Evolutionary conservation across 2,888 invertebrate genomes (phyloP).

Genomic region (Pachycephus smyrnensis): DNA sequence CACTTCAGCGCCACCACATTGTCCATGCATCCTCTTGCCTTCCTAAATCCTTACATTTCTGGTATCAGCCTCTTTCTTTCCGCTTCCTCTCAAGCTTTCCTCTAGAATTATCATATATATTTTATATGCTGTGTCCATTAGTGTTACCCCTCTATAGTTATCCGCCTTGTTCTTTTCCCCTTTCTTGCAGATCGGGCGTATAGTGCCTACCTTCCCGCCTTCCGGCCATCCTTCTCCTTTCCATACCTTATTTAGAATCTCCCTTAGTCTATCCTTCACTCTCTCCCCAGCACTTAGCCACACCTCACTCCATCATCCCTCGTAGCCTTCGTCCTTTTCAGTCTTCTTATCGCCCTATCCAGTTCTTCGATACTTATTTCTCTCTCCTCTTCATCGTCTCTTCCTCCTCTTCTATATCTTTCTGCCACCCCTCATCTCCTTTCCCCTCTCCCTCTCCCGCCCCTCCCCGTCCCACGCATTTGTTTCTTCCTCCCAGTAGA

Average conservation of each 20-base stretch:
- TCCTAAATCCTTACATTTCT: neutral
- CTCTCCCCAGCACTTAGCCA: neutral
- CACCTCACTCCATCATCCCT: neutral
- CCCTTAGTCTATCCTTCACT: neutral
- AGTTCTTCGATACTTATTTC: too few relatives aligned
- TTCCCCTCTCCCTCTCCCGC: too few relatives aligned
- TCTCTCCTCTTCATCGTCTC: too few relatives aligned
- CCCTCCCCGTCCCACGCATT: too few relatives aligned
- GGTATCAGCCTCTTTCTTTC: neutral
- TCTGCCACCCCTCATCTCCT: too few relatives aligned
- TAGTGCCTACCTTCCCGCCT: neutral
- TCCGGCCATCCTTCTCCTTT: neutral
- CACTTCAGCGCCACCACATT: neutral
- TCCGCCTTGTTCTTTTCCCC: neutral
- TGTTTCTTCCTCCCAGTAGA: too few relatives aligned
- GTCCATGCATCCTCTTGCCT: neutral
- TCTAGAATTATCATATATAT: neutral
- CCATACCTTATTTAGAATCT: neutral
- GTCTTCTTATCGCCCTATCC: too few relatives aligned
- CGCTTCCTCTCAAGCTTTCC: neutral
- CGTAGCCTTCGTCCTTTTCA: conserved; percentile 8
- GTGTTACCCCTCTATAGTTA: neutral
- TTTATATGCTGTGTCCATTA: neutral
- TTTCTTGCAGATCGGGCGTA: neutral
- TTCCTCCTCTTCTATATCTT: too few relatives aligned